Percentiles rank a stretch among this genome's conserved stretches.
These are phyloP conservation scores for Hydractinia symbiolongicarpus DNA, from an alignment of 30 jellyfish, hydroid and myxozoan species.

Conservation along the genomic window DNA sequence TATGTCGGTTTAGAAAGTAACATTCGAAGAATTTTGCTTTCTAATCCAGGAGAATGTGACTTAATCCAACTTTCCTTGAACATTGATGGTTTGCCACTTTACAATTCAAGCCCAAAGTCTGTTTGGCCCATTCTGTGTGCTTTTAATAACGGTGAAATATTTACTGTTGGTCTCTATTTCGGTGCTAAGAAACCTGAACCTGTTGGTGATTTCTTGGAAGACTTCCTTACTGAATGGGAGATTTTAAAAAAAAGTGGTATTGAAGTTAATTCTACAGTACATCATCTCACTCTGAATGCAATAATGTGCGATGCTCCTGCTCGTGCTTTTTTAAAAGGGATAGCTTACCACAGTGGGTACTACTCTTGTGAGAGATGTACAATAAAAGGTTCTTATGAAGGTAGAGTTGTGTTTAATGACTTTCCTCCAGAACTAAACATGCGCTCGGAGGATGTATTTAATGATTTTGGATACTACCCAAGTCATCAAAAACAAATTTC, in stretches of 20 bases:
- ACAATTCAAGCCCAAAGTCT: conserved; percentile 19
- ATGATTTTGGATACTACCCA: conserved; percentile 13
- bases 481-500: conserved; percentile 14
- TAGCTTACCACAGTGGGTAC: conserved; percentile 43
- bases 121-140: conserved; percentile 35
- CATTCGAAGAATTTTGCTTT: conserved; percentile 5
- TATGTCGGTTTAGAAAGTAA: conserved; percentile 28
- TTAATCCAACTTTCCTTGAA: conserved; percentile 14
- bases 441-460: conserved; percentile 18
- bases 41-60: conserved; percentile 3
- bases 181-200: conserved; percentile 48
- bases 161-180: conserved; percentile 40
- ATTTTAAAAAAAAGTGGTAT: conserved; percentile 21
- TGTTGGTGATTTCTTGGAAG: conserved; percentile 33
- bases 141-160: conserved; percentile 29
- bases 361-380: conserved; percentile 45
- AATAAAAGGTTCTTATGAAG: conserved; percentile 35
- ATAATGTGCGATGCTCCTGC: conserved; percentile 61
- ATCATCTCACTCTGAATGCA: background rate
- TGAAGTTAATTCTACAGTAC: background rate
- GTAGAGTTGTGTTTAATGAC: conserved; percentile 30
- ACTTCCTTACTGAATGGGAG: conserved; percentile 31
- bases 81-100: conserved; percentile 47
- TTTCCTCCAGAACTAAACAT: background rate
- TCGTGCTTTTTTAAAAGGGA: conserved; percentile 38